A percentile compares a stretch with the other conserved stretches of the same genome.
These are phyloP conservation scores for Monochamus alternatus DNA, from an alignment of 2,888 invertebrate genomes.

Conservation along the genomic window DNA sequence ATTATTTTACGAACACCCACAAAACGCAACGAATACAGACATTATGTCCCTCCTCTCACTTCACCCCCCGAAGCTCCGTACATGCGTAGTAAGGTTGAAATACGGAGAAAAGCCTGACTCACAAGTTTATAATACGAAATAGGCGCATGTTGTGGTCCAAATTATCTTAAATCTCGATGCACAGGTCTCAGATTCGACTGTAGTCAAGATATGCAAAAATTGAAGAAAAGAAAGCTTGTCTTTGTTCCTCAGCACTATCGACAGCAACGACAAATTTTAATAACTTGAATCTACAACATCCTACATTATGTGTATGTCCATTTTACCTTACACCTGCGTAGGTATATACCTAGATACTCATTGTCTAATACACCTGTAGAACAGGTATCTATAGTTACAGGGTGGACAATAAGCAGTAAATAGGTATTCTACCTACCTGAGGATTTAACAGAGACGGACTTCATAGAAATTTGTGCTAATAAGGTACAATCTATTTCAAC, in stretches of 20 bases:
- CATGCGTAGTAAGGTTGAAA: constrained; percentile 44
- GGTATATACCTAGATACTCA: not conserved
- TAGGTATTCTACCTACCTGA: too few species aligned
- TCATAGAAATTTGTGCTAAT: not conserved
- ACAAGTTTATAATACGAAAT: constrained; percentile 27
- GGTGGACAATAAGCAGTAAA: constrained; percentile 4
- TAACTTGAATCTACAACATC: too few species aligned
- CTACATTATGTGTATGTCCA: too few species aligned
- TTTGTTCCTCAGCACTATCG: not conserved
- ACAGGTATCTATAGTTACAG: constrained; percentile 12
- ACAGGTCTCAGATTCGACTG: not conserved
- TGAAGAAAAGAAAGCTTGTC: not conserved
- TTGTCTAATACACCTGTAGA: constrained; percentile 22
- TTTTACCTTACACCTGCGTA: not conserved
- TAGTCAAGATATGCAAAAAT: too few species aligned
- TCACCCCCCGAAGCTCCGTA: constrained; percentile 43
- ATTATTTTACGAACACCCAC: constrained; percentile 67
- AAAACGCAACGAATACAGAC: constrained; percentile 64
- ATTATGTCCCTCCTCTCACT: constrained; percentile 58
- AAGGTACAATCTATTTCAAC: too few species aligned
- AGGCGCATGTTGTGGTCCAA: constrained; percentile 3
- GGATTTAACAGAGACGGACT: not conserved
- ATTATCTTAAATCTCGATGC: not conserved
- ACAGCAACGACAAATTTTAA: too few species aligned
- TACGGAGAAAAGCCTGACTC: constrained; percentile 38